phyloP scores from a whole-genome alignment of 2,797 vertebrate genomes.

The Rhinophrynus dorsalis region DNA sequence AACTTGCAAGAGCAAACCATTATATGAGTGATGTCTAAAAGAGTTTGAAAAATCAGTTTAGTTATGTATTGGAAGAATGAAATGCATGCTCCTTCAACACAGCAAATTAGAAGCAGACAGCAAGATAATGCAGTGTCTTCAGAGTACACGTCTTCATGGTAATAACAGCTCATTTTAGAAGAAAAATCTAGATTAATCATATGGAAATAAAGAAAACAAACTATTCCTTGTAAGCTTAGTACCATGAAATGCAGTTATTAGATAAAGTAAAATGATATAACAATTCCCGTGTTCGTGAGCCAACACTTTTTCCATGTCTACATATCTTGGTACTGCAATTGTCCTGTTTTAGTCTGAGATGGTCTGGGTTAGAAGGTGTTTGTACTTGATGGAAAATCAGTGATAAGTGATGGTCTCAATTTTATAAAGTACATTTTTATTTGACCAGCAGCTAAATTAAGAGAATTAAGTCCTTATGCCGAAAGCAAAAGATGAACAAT shows the following conservation, averaged over 20 bases:
- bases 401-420: slow-evolving; percentile 81
- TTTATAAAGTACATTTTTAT: slow-evolving; percentile 63
- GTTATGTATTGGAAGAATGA: slow-evolving; percentile 78
- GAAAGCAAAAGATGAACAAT: no score
- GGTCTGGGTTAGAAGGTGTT: slow-evolving; percentile 72
- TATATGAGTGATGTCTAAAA: slow-evolving; percentile 84
- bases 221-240: slow-evolving; percentile 75
- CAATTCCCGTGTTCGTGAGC: neutral
- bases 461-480: no score
- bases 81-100: slow-evolving; percentile 87
- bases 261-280: slow-evolving; percentile 64
- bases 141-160: slow-evolving; percentile 62
- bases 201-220: slow-evolving; percentile 74
- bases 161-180: slow-evolving; percentile 61
- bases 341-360: slow-evolving; percentile 75
- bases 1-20: slow-evolving; percentile 70
- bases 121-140: slow-evolving; percentile 72
- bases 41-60: slow-evolving; percentile 65
- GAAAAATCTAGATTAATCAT: slow-evolving; percentile 61
- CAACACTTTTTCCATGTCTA: slow-evolving; percentile 73
- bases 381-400: slow-evolving; percentile 76
- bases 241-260: slow-evolving; percentile 78
- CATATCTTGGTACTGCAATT: slow-evolving; percentile 73
- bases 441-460: slow-evolving; percentile 73
- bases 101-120: slow-evolving; percentile 67